Conservation (phyloP, 2,888 invertebrate species). For the Xestia xanthographa region DNA sequence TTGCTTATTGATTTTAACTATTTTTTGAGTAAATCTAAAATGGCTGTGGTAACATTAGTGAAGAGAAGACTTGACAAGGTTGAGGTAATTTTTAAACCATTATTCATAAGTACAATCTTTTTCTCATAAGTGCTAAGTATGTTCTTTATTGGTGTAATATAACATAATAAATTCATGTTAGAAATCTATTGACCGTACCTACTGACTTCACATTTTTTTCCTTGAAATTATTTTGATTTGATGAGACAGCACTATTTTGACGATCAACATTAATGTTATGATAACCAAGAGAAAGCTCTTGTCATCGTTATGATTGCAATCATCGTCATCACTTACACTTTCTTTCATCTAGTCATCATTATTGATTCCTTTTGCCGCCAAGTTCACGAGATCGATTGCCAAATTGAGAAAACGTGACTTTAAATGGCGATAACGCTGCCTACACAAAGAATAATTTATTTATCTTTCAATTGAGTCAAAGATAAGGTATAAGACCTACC, state of each 20-base stretch:
- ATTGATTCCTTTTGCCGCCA: slow-evolving; percentile 15
- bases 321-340: slow-evolving; percentile 40
- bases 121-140: background rate
- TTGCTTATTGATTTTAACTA: background rate
- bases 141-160: background rate
- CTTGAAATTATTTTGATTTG: slow-evolving; percentile 6
- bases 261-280: slow-evolving; percentile 13
- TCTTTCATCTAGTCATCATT: slow-evolving; percentile 26
- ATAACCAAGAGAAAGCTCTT: slow-evolving; percentile 46
- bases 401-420: background rate
- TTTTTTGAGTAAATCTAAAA: background rate
- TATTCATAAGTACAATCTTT: background rate
- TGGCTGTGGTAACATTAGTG: background rate
- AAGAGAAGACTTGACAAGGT: background rate
- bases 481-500: background rate
- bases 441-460: background rate
- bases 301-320: slow-evolving; percentile 26
- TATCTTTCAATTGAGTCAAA: background rate
- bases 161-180: background rate
- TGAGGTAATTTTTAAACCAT: background rate
- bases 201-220: background rate
- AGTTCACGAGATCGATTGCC: slow-evolving; percentile 7
- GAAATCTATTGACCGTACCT: background rate
- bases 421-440: background rate
- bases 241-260: slow-evolving; percentile 21